Evolutionary conservation across 2,888 invertebrate genomes (phyloP).

Genomic region (Tinea pellionella): DNA sequence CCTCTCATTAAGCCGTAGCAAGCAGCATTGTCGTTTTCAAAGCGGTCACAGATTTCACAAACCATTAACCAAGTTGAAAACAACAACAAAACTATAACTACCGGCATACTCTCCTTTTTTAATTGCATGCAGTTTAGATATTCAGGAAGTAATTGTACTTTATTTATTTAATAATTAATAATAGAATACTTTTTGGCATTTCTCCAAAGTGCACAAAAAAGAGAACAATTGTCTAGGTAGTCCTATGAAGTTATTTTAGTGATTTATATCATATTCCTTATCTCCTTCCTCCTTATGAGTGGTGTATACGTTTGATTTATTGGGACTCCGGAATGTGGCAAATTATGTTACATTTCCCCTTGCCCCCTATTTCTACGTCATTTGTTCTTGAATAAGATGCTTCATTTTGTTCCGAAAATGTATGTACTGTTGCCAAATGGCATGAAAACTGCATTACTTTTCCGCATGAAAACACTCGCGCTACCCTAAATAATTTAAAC

Average conservation of each 20-base stretch:
- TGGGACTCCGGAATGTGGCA: slow-evolving; percentile 32
- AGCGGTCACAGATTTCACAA: slow-evolving; percentile 34
- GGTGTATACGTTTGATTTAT: slow-evolving; percentile 50
- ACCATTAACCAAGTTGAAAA: slow-evolving; percentile 27
- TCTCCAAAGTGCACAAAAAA: too few species aligned
- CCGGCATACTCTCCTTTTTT: not conserved
- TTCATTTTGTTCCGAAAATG: slow-evolving; percentile 2
- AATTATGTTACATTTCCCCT: slow-evolving; percentile 39
- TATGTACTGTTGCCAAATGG: slow-evolving; percentile 6
- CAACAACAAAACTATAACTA: slow-evolving; percentile 4
- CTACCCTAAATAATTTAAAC: not conserved
- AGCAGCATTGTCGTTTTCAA: not conserved
- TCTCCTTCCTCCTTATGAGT: slow-evolving; percentile 22
- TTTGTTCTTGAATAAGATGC: slow-evolving; percentile 29
- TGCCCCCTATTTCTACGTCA: slow-evolving; percentile 38
- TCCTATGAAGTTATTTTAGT: not conserved
- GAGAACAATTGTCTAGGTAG: not conserved
- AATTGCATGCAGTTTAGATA: not conserved
- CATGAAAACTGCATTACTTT: slow-evolving; percentile 1
- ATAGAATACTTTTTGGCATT: not conserved
- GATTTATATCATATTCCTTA: slow-evolving; percentile 23
- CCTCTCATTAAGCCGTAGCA: not conserved
- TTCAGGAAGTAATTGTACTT: not conserved
- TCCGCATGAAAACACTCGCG: not conserved
- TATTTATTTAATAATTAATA: not conserved